Evolutionary conservation across 1,140 invertebrate species (phyloP).

Genomic region (Popillia japonica): DNA sequence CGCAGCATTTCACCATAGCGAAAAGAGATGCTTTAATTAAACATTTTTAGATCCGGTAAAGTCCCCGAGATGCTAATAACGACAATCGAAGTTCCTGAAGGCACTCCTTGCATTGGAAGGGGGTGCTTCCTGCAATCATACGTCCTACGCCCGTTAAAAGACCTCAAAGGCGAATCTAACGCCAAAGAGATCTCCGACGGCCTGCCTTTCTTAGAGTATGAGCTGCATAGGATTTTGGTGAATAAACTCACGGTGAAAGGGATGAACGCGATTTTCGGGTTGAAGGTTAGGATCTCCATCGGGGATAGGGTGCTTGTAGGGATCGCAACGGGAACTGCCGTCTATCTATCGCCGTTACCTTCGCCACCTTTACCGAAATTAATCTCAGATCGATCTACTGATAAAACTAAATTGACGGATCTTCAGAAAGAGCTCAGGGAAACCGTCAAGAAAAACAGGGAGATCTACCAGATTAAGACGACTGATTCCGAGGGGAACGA

Average conservation of each 20-base stretch:
- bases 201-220: conserved; percentile 95
- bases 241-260: conserved; percentile 93
- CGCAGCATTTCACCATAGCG: not conserved
- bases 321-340: conserved; percentile 87
- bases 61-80: conserved; percentile 92
- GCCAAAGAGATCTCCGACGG: conserved; percentile 94
- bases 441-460: conserved; percentile 73
- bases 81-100: conserved; percentile 85
- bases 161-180: conserved; percentile 83
- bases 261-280: conserved; percentile 91
- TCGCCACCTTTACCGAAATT: conserved; percentile 73
- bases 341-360: conserved; percentile 79
- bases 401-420: conserved; percentile 70
- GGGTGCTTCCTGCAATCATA: conserved; percentile 82
- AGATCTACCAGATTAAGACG: conserved; percentile 72
- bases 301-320: conserved; percentile 88
- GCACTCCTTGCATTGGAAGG: conserved; percentile 75
- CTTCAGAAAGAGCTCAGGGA: conserved; percentile 73
- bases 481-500: conserved; percentile 50
- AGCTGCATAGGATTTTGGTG: conserved; percentile 88
- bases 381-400: conserved; percentile 69
- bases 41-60: conserved; percentile 71
- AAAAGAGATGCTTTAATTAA: not conserved
- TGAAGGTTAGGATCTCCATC: conserved; percentile 84
- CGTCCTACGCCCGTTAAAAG: conserved; percentile 81